Conservation (phyloP, 2,113 vertebrate genomes). For the Apteryx owenii region DNA sequence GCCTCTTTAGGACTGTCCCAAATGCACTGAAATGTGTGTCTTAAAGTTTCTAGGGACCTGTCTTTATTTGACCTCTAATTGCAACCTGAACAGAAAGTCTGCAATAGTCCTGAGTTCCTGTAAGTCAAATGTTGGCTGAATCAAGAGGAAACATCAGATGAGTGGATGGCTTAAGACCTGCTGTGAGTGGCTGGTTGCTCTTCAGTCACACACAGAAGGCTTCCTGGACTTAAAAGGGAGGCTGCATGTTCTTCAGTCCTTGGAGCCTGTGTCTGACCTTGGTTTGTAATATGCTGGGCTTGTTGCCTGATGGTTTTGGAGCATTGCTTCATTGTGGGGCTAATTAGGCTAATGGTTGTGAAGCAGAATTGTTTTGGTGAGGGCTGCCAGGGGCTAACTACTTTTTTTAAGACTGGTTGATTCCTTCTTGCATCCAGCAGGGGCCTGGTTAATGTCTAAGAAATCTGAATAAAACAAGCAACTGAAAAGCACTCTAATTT, state of each 20-base stretch:
- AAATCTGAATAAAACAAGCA: slow-evolving; percentile 17
- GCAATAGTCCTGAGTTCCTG: background rate
- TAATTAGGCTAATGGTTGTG: slow-evolving; percentile 36
- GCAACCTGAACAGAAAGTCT: background rate
- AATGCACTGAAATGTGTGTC: background rate
- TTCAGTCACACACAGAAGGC: background rate
- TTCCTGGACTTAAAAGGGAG: background rate
- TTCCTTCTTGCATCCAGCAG: slow-evolving; percentile 22
- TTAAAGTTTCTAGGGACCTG: background rate
- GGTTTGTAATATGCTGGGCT: background rate
- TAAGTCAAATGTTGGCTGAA: background rate
- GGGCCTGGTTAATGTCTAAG: slow-evolving; percentile 37
- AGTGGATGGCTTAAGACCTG: background rate
- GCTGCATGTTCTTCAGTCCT: background rate
- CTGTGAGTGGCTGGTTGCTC: background rate
- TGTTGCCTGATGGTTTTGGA: slow-evolving; percentile 25
- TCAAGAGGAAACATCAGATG: background rate
- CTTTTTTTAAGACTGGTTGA: slow-evolving; percentile 41
- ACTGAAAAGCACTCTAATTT: background rate
- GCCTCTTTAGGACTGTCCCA: too few species aligned
- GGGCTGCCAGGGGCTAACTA: slow-evolving; percentile 37
- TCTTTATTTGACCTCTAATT: background rate
- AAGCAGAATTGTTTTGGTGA: slow-evolving; percentile 33
- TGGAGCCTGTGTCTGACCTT: slow-evolving; percentile 11
- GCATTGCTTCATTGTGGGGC: background rate